Evolutionary conservation across 92 coral and sea anemone genomes (phyloP), one percentile per base, ranked within the genome.

Genomic region (Chrysogorgia sp.): DNA sequence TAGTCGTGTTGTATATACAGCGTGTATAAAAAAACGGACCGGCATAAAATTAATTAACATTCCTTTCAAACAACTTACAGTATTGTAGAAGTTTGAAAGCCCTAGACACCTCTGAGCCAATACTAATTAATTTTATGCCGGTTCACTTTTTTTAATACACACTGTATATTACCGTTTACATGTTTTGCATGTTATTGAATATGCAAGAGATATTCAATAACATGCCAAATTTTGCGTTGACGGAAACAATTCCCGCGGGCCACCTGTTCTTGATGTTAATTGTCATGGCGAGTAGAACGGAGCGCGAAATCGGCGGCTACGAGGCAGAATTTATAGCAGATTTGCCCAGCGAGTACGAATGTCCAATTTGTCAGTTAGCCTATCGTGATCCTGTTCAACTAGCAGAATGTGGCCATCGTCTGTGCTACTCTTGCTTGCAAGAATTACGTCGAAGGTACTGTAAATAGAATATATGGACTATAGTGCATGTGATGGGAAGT

Each of bases 291-390:
- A 93, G 92, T 63, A 76, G 97, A 82, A 96, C 90, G 1, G 98
- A 94, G 79, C 89, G 98, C 2, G 91, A 79, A 50, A 94, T 93
- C 33, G 98, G 98, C 5, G 98, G 98, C 9, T 94, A 81, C 63
- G 98, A 94, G 62, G 98, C 97, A 2, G 98, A 91, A 64, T 94
- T 94, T 63, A 79, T 94, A 17, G 47, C 82, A 7, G 87, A 96
- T 22, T 63, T 94, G 26, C 98, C 98, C 1, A 87, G 85, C 63
- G 98, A 94, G 75, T 94, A 94, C 75, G 98, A 94, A 52, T 94
- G 98, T 67, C 98, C 98, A 22, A 94, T 94, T 58, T 94, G 98
- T 41, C 98, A 94, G 84, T 83, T 94, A 24, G 98, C 98, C 22
- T 94, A 91, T 80, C 88, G 98, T 37, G 98, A 94, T 83, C 98